Percentiles rank a stretch among this genome's conserved stretches.
Evolutionary conservation across 2,888 invertebrate genomes (phyloP).

Genomic region (Lasius fuliginosus): DNA sequence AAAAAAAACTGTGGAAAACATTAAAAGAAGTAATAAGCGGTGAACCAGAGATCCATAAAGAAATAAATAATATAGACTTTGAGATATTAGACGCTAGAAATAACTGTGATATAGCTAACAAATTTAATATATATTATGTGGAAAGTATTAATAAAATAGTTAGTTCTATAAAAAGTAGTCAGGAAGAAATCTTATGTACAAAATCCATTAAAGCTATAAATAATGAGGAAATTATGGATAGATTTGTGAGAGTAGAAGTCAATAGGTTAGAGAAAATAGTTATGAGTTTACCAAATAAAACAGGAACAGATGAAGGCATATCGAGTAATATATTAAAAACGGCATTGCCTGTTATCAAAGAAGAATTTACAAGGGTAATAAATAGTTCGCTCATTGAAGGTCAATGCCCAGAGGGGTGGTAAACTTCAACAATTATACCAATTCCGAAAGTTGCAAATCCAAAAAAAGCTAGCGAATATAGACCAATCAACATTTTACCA

Average conservation of each 20-base stretch:
- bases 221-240: constrained; percentile 20
- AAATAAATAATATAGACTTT: constrained; percentile 12
- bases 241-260: constrained; percentile 19
- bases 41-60: background rate
- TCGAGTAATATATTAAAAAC: background rate
- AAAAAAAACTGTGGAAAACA: constrained; percentile 24
- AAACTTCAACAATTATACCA: no score
- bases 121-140: background rate
- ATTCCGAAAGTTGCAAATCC: background rate
- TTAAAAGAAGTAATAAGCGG: constrained; percentile 22
- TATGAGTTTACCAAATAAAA: no score
- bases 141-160: background rate
- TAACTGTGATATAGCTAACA: constrained; percentile 25
- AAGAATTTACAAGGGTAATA: background rate
- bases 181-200: background rate
- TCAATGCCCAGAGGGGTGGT: background rate
- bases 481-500: background rate
- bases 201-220: background rate
- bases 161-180: background rate
- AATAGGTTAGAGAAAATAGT: no score
- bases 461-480: background rate
- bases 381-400: background rate
- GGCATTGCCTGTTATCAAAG: background rate
- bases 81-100: constrained; percentile 4
- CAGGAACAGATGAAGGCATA: background rate